These are phyloP conservation scores for Lasioglossum oenotherae DNA, from an alignment of 2,888 invertebrate species.

Conservation along the genomic window DNA sequence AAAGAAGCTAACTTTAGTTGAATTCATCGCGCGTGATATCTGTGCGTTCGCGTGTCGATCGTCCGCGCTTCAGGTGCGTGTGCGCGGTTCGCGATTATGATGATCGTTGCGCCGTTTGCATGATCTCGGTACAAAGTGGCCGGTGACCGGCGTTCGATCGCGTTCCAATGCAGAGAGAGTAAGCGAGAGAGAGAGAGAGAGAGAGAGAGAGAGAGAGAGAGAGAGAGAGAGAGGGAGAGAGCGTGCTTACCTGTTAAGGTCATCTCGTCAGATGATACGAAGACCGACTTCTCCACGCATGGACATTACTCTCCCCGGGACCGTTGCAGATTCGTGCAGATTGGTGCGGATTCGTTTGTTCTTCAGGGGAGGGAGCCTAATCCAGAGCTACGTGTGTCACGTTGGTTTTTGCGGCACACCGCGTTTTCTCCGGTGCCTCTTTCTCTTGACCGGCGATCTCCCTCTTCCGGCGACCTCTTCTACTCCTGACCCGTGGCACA, in stretches of 20 bases:
- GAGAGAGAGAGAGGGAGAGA: too few relatives aligned
- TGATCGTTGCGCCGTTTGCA: neutral
- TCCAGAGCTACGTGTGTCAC: neutral
- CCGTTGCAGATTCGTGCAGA: neutral
- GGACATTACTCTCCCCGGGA: constrained; percentile 74
- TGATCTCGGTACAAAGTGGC: neutral
- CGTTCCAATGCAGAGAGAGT: neutral
- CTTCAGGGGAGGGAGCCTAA: neutral
- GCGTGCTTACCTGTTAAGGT: constrained; percentile 81
- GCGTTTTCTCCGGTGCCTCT: constrained; percentile 46
- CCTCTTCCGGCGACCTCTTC: constrained; percentile 60
- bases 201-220: too few relatives aligned
- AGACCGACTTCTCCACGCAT: constrained; percentile 72
- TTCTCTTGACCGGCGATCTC: constrained; percentile 40
- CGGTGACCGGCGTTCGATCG: neutral
- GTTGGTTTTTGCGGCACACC: neutral
- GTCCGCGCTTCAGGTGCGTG: neutral
- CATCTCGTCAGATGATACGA: constrained; percentile 78
- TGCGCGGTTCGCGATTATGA: neutral
- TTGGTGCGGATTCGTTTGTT: neutral
- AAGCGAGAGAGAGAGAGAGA: too few relatives aligned
- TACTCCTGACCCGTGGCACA: constrained; percentile 67
- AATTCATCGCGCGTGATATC: neutral
- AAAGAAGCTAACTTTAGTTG: neutral
- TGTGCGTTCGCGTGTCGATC: too few relatives aligned